Evolutionary conservation across 1,140 invertebrate genomes (phyloP), one percentile per base, ranked within the genome.

Genomic region (Grapholita molesta): DNA sequence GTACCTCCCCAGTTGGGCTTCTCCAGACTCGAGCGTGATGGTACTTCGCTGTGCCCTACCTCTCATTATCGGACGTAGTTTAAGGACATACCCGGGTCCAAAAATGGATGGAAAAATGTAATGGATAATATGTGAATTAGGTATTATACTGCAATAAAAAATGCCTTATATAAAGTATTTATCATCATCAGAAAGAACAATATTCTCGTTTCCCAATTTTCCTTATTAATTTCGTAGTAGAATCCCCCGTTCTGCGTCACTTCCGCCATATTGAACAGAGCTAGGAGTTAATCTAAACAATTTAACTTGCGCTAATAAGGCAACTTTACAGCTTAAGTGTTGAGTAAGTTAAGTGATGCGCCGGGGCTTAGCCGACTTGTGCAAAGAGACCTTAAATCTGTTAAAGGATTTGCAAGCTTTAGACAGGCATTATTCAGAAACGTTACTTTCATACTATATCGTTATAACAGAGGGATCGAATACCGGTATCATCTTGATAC

Each of bases 271-370:
- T 12, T 9, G 11, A 12, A 42, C n/a, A 42, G n/a, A 57, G 23
- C 24, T 28, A 8, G 12, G 24, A 30, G 11, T 61, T 61, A 61
- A 32, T 61, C 55, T 61, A 61, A 48, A 61, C 55, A 61, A 28
- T 61, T 61, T 61, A 61, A 61, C 55, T 61, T 52, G 42, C 24
- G 42, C 55, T 28, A 61, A 61, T 61, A 61, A 61, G 24, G 24
- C 6, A 28, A 15, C 55, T 61, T 61, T 30, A 15, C 55, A 30
- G 55, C 55, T 61, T 61, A 61, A 28, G 24, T 61, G 55, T 28
- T 28, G 32, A 61, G 55, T 28, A 61, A 61, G 55, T 61, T 61
- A 61, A 61, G 24, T 48, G 42, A 48, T 48, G 42, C n/a, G n/a
- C 42, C 2, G 42, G 9, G 3, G 42, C 42, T 48, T 21, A 48